Evolutionary conservation across 2,888 invertebrate species (phyloP), one percentile per base, ranked within the genome.

Genomic region (Coecobrya sp.): DNA sequence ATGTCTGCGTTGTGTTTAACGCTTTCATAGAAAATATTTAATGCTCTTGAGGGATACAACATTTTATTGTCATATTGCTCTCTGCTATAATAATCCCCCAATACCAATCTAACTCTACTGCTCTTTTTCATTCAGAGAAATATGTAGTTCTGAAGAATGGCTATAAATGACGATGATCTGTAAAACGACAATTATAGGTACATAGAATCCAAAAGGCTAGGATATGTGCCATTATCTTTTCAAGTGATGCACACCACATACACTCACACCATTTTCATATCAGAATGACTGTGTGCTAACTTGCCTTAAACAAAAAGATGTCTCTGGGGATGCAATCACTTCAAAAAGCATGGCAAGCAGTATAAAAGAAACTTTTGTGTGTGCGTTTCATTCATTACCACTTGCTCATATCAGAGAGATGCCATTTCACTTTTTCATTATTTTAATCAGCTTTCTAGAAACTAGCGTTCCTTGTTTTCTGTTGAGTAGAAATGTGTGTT

Each of bases 1-100:
- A 36, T 36, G 36, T 7, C 7, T 7, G 3, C 36, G 36, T 36
- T 68, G 11, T 70, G n/a, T 36, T 70, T 70, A 42, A 16, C 30
- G 59, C 19, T n/a, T 45, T 76, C 19, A 81, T 52, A 30, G 42
- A 81, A 65, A 82, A 19, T 52, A 86, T 86, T 70, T 70, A 86
- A 70, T 70, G 68, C 86, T 68, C 86, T 86, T 86, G 45, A 52
- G 86, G 86, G 86, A 86, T 52, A 19, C 49, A 49, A 52, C 86
- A 68, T 85, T 85, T 65, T 85, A 85, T 85, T 45, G 65, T 65
- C n/a, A 36, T 11, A n/a, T 45, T 30, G 36, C 62, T 65, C 27
- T 27, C 1, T 19, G 59, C 5, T 27, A 13, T 27, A 3, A 13
- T 13, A 65, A 65, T 2, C 27, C 4, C 27, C 25, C 27, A 13